Evolutionary conservation across 2,797 vertebrate species (phyloP).

Genomic region (Acrossocheilus fasciatus): DNA sequence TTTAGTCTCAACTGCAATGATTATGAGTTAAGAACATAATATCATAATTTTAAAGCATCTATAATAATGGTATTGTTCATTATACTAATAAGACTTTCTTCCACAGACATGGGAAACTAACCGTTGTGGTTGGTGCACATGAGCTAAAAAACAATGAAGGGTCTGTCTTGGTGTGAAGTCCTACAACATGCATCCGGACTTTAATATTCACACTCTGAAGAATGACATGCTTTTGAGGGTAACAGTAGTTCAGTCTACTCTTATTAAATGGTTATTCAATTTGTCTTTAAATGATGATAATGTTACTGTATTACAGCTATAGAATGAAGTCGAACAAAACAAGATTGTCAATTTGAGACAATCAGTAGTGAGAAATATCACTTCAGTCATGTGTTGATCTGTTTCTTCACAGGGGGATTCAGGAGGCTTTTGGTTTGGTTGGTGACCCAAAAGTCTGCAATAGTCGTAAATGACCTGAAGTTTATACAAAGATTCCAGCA

Average conservation of each 20-base stretch:
- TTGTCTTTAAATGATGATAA: not conserved
- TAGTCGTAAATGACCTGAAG: not conserved
- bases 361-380: not conserved
- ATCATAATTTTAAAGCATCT: not conserved
- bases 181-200: not conserved
- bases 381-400: not conserved
- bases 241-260: not conserved
- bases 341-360: not conserved
- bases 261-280: not conserved
- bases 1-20: not conserved
- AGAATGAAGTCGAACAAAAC: not conserved
- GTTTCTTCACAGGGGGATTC: not conserved
- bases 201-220: not conserved
- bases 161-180: not conserved
- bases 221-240: not conserved
- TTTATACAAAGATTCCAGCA: not conserved
- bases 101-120: not conserved
- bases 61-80: not conserved
- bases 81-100: not conserved
- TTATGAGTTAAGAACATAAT: not conserved
- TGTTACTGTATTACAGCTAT: not conserved
- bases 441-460: not conserved
- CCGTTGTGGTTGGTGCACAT: not conserved
- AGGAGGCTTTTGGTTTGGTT: not conserved
- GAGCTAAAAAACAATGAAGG: not conserved